Percentiles rank a stretch among this genome's conserved stretches.
Evolutionary conservation across 2,888 invertebrate species (phyloP).

Genomic region (Amblyjoppa fuscipennis): DNA sequence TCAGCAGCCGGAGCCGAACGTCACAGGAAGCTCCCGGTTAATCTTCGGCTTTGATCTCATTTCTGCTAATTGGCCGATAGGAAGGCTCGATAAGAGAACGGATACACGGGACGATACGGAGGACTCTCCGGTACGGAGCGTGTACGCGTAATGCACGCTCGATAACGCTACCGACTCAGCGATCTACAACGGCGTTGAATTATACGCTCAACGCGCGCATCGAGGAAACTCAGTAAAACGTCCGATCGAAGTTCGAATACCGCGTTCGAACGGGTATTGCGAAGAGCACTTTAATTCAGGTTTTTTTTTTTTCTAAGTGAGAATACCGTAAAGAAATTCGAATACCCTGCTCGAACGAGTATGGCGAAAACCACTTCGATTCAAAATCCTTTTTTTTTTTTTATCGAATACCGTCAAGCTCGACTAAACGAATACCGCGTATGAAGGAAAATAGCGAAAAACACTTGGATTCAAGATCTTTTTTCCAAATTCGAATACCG

Average conservation of each 20-base stretch:
- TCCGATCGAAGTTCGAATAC: not conserved
- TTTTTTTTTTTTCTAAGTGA: no score
- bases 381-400: no score
- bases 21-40: slow-evolving; percentile 79
- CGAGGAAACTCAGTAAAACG: not conserved
- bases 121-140: slow-evolving; percentile 25
- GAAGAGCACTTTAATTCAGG: no score
- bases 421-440: no score
- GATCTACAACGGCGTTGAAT: slow-evolving; percentile 20
- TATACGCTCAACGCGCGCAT: not conserved
- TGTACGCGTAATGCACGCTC: slow-evolving; percentile 56
- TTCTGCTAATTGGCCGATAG: slow-evolving; percentile 82
- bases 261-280: not conserved
- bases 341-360: no score
- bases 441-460: no score
- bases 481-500: no score
- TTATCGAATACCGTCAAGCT: no score
- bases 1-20: slow-evolving; percentile 66
- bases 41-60: slow-evolving; percentile 81
- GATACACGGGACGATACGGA: slow-evolving; percentile 51
- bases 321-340: no score
- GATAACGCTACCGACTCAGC: slow-evolving; percentile 43
- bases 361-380: no score
- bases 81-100: slow-evolving; percentile 69
- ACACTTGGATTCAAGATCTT: no score